A percentile compares a stretch with the other conserved stretches of the same genome.
phyloP scores from a whole-genome alignment of 2,113 vertebrate genomes.

The Peromyscus polionotus region DNA sequence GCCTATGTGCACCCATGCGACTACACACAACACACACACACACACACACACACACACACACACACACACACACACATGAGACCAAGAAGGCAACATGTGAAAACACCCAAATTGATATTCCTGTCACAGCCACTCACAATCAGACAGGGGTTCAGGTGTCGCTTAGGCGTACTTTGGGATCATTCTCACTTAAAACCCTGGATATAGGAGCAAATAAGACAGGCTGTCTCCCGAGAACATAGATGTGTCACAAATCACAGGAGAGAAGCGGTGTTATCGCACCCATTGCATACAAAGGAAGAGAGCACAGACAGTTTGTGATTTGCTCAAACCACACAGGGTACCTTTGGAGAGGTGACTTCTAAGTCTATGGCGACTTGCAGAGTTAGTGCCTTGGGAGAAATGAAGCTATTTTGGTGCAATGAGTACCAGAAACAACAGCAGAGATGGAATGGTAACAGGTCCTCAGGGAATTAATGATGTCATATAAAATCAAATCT shows the following conservation, averaged over 20 bases:
- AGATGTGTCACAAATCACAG: neutral
- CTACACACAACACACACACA: neutral
- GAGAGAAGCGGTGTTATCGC: neutral
- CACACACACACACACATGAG: neutral
- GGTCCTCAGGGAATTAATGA: neutral
- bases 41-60: neutral
- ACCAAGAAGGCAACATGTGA: neutral
- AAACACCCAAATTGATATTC: neutral
- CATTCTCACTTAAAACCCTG: neutral
- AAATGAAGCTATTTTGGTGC: neutral
- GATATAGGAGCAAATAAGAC: neutral
- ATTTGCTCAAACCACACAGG: neutral
- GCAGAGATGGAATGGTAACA: neutral
- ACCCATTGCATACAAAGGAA: neutral
- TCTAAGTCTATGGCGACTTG: neutral
- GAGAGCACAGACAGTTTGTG: neutral
- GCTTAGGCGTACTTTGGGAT: neutral
- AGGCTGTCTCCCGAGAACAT: neutral
- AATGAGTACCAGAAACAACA: fast-evolving
- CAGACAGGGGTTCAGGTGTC: neutral
- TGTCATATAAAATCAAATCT: neutral
- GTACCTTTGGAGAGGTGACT: neutral
- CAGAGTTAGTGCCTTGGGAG: neutral
- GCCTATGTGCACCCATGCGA: neutral
- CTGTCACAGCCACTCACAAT: neutral